Base-by-base conservation (phyloP, 2,113 vertebrate species). In the Hippoglossus stenolepis region DNA sequence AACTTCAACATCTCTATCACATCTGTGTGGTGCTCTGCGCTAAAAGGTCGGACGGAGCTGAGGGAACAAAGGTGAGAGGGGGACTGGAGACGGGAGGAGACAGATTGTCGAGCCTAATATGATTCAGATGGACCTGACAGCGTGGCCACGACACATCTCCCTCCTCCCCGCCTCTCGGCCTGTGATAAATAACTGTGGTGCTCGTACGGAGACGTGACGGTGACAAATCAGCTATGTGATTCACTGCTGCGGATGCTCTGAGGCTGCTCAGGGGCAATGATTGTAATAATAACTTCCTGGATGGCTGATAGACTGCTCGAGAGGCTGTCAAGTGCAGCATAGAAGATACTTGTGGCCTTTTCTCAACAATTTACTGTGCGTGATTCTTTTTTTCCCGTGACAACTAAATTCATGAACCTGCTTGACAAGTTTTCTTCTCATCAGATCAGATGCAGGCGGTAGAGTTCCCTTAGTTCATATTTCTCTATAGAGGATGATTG, bases 201-300 rank as follows among this genome's bases (percentile, higher is more conserved):
- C 49, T 82, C 59, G 6, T 20, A 35, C 3, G 1, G 45, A 71
- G 83, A 84, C 49, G 35, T 43, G 77, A 70, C 49, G 0, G 31
- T 51, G 76, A 84, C 82, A 73, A 81, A 86, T 75, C 72, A 80
- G 58, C 68, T 51, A 4, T 71, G 70, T 82, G 83, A 90, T 82
- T 87, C 40, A 80, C 35, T 3, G 69, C 64, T 53, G 74, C 73
- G 61, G 73, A 76, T 57, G 66, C 78, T 80, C 18, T 3, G 57
- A 62, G 47, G 70, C 43, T 57, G 73, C 51, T 72, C 74, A 66
- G 45, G 74, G 66, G 62, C 61, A 68, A 80, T 85, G 77, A 88
- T 61, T 57, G 64, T 70, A 77, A 83, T 83, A 79, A 80, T 71
- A 80, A 73, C 51, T 60, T 63, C 53, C 40, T 13, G 40, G 75